These are phyloP conservation scores for Cygnus atratus DNA, from an alignment of 2,113 vertebrate genomes.

Conservation along the genomic window DNA sequence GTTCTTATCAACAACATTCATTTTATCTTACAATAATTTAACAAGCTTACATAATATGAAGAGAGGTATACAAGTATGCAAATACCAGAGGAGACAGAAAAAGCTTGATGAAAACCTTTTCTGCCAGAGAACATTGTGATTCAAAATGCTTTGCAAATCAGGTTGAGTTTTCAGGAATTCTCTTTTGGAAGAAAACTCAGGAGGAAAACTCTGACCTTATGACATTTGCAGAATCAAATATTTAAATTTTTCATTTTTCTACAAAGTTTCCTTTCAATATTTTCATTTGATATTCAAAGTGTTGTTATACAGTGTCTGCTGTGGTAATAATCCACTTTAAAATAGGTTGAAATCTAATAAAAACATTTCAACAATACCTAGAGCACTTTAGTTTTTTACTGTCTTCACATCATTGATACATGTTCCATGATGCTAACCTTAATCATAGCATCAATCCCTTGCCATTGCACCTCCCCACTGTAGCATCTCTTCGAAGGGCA, in stretches of 20 bases:
- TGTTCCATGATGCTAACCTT: not conserved
- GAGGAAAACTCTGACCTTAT: conserved; percentile 5
- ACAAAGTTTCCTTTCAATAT: not conserved
- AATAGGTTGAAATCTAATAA: not conserved
- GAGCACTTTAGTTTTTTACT: not conserved
- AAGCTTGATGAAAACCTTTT: not conserved
- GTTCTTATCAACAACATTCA: not conserved
- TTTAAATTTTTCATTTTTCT: not conserved
- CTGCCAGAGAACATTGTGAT: not conserved
- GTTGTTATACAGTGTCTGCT: not conserved
- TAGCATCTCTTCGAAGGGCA: not conserved
- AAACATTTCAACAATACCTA: not conserved
- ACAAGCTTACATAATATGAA: not conserved
- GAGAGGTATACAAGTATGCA: not conserved
- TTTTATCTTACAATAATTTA: not conserved
- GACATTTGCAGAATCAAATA: not conserved
- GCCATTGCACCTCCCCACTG: not conserved
- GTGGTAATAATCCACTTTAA: not conserved
- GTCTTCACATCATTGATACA: fast-evolving
- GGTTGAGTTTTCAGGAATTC: not conserved
- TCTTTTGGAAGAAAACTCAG: not conserved
- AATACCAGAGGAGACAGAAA: not conserved
- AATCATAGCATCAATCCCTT: not conserved
- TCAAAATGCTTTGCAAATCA: not conserved
- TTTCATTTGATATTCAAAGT: not conserved